Evolutionary conservation across 1,140 invertebrate genomes (phyloP), one percentile per base, ranked within the genome.

Genomic region (Zaprionus gabonicus): DNA sequence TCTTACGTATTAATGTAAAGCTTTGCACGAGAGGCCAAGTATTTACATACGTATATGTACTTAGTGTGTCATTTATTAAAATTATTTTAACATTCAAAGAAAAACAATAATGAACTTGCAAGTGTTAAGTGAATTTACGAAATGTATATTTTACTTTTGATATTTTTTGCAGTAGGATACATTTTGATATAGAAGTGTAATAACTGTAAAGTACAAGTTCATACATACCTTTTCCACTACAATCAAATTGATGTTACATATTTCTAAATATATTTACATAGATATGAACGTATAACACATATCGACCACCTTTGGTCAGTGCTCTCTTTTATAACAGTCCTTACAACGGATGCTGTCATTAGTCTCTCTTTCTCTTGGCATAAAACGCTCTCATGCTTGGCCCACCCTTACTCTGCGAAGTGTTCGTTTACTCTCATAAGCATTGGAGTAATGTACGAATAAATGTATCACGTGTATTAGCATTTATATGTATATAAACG

Each of bases 291-390:
- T 66, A 38, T 15, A 66, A 51, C 51, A 17, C 58, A 36, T 67
- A 59, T 67, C 64, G 63, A 59, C 63, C 64, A 41, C 55, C 34
- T 38, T 59, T 63, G n/a, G 53, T 38, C 31, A 34, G 44, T 67
- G 41, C 34, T 59, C 44, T 67, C 31, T 44, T 72, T 41, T 67
- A 60, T 34, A 44, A 65, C 27, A 38, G 44, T 49, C 44, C 55
- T 38, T 13, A 56, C 64, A 65, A 65, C 31, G 57, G 64, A 68
- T 60, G 64, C 70, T 67, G 41, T 34, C 9, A 64, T 23, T 69
- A 12, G 28, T 38, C 28, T 34, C 44, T 53, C 63, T 44, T 5
- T 46, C n/a, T 17, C 6, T 34, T 41, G 31, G 27, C 12, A 15
- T 59, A 17, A 27, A 53, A 53, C 31, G 58, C 25, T 72, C 25